Evolutionary conservation across 2,888 invertebrate genomes (phyloP), one percentile per base, ranked within the genome.

Genomic region (Clivina fossor): DNA sequence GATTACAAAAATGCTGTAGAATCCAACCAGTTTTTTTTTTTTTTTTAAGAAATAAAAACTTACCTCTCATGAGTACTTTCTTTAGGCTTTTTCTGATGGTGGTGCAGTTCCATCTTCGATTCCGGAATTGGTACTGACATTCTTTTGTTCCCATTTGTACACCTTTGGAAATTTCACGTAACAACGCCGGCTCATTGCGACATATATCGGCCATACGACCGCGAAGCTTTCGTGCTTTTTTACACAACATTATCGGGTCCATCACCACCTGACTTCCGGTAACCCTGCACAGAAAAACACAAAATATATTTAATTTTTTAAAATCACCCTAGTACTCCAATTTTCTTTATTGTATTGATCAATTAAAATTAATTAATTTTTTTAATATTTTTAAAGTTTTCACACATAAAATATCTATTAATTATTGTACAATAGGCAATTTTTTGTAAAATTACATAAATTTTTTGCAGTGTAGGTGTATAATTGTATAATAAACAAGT

Each of bases 31-130:
- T 24, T 24, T 24, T 24, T 9, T 24, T 24, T 4, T 24, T 4
- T 24, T 24, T 24, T 24, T 24, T 7, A 24, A 24, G 5, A 24
- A 24, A 24, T 24, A n/a, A n/a, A n/a, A n/a, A 65, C 78, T 79
- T 75, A 94, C 93, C 93, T 81, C 86, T 85, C 71, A 88, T 79
- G 58, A 94, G 79, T 69, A 94, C 89, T 76, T 90, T 90, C 71
- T 87, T 84, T 74, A 92, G 83, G 62, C 90, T 90, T 63, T 85
- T 80, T 63, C 87, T 81, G 60, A 86, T 81, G 1, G 90, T 85
- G 53, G 91, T 90, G 72, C 93, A 93, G 73, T 93, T 93, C 93
- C 93, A 93, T 71, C 88, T 79, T 58, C 90, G 81, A 72, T 86
- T 84, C 57, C 86, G 80, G 75, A 93, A 93, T 77, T 93, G 93